Conservation (phyloP, 2,113 vertebrate species). For the Ailuropoda melanoleuca region DNA sequence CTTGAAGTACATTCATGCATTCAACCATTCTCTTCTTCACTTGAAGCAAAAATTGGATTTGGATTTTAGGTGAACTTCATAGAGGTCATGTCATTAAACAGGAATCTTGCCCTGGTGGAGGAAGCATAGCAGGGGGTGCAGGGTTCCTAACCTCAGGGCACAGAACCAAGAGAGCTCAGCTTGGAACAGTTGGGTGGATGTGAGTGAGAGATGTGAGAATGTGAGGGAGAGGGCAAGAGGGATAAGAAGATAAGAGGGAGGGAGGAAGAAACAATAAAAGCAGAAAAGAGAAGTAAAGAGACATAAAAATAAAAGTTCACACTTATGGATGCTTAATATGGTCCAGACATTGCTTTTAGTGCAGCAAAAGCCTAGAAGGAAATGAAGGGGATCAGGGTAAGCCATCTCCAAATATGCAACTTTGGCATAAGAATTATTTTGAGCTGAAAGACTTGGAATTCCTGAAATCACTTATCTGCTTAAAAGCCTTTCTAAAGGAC, state of each 20-base stretch:
- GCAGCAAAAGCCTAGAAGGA: background rate
- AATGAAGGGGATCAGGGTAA: background rate
- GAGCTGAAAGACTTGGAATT: background rate
- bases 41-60: background rate
- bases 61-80: background rate
- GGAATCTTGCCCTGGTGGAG: background rate
- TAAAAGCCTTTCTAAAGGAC: constrained; percentile 2
- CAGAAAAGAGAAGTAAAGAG: background rate
- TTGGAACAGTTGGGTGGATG: background rate
- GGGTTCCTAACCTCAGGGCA: background rate
- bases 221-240: background rate
- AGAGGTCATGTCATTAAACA: background rate
- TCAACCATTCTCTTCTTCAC: background rate
- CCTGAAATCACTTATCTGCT: background rate
- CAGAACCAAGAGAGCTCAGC: background rate
- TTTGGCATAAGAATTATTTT: background rate
- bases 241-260: background rate
- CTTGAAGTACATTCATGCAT: background rate
- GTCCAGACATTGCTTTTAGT: background rate
- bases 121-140: background rate
- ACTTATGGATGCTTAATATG: background rate
- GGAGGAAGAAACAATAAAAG: background rate
- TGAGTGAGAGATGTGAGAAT: background rate
- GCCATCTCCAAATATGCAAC: background rate
- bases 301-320: background rate